Base-by-base conservation (phyloP, 37 sponge, comb jelly and placozoan species). In the Chondrosia reniformis region DNA sequence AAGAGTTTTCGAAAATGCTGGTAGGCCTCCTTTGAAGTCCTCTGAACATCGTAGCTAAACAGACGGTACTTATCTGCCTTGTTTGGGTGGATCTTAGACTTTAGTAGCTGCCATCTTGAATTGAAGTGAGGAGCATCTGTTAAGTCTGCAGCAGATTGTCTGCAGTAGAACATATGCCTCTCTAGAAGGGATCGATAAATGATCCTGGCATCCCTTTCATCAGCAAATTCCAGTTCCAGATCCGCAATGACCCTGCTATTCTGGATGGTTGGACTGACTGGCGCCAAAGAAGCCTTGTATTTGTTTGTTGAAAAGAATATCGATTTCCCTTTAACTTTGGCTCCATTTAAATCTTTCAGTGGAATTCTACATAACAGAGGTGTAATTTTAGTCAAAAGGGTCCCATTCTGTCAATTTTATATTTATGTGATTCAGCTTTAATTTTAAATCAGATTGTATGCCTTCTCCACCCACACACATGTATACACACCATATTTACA, bases 11-110 rank as follows among this genome's bases (percentile, higher is more conserved):
- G 39, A 44, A 43, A 43, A 44, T 69, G 72, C 9, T 36, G 41
- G 41, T 34, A 69, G 22, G 72, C 72, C 36, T 69, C 72, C 41
- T 69, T 69, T 6, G 72, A 41, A 31, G 72, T 69, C 8, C 72
- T 19, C 21, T 24, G n/a, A 24, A 69, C 72, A 40, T 69, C 72
- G 24, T 69, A 69, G 12, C 72, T 69, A 25, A 69, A 69, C 44
- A 69, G 72, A 3, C 72, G 31, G 72, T 69, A 69, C 44, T 69
- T 69, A 44, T 69, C 72, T 34, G 72, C 72, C 24, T 69, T 69
- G 72, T 69, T 69, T 2, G 72, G 72, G 44, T 69, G 72, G 42
- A 69, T 69, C 72, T 69, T 69, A 24, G 72, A 41, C 72, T 69
- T 69, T 8, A 69, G 31, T 24, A 69, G 43, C 41, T 69, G 44